These are phyloP conservation scores for Caenorhabditis sp. DNA, from an alignment of 2,888 invertebrate genomes.

Conservation along the genomic window DNA sequence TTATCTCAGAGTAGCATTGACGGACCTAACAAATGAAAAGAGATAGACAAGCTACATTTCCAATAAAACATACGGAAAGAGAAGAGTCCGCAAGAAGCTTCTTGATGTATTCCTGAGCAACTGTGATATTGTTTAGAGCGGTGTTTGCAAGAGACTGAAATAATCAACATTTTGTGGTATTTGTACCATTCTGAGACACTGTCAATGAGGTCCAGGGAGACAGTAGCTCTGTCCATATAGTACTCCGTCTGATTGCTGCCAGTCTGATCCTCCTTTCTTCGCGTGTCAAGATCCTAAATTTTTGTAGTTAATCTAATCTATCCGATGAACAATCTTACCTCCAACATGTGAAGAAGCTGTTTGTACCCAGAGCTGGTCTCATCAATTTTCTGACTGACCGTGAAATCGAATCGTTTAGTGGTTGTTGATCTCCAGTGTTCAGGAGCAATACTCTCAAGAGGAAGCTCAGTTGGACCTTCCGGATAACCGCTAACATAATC, in stretches of 20 bases:
- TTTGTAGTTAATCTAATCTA: neutral
- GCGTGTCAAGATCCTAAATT: conserved; percentile 34
- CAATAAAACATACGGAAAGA: conserved; percentile 25
- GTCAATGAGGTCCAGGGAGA: conserved; percentile 32
- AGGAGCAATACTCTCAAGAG: conserved; percentile 38
- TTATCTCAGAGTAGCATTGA: conserved; percentile 39
- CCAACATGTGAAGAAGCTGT: conserved; percentile 46
- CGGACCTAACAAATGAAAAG: conserved; percentile 38
- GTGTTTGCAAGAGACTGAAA: conserved; percentile 34
- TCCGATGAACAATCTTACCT: neutral
- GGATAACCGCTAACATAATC: conserved; percentile 7
- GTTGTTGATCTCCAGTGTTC: conserved; percentile 48
- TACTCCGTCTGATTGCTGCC: conserved; percentile 18
- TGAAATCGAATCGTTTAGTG: conserved; percentile 23
- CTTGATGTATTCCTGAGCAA: conserved; percentile 41
- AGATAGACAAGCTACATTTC: too few relatives aligned
- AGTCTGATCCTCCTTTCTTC: conserved; percentile 26
- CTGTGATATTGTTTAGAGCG: conserved; percentile 33
- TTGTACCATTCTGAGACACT: conserved; percentile 4
- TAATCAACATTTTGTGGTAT: neutral
- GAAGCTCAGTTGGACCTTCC: conserved; percentile 20
- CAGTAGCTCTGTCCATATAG: conserved; percentile 24
- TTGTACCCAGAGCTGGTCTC: conserved; percentile 38
- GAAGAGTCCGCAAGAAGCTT: conserved; percentile 25
- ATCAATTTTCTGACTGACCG: conserved; percentile 55